Evolutionary conservation across 2,888 invertebrate genomes (phyloP).

Genomic region (Tipula vernalis): DNA sequence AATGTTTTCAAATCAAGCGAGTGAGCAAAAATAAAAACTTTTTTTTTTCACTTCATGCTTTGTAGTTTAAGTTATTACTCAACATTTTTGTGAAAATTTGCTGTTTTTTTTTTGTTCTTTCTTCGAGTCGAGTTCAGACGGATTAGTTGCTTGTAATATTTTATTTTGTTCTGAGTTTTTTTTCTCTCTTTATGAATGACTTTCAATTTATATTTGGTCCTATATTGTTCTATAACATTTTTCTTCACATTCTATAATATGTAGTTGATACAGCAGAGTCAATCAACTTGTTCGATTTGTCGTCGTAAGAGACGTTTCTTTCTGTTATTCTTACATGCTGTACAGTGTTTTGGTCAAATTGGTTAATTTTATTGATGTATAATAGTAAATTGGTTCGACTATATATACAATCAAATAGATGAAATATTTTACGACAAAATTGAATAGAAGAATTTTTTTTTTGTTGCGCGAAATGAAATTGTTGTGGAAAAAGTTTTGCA

Average conservation of each 20-base stretch:
- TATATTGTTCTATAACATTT: not conserved
- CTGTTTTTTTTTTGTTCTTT: not conserved
- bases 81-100: not conserved
- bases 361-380: not conserved
- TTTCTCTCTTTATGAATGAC: not conserved
- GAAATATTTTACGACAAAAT: not conserved
- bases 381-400: not conserved
- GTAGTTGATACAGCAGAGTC: not conserved
- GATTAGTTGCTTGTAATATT: not conserved
- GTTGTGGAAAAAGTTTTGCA: not conserved
- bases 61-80: not conserved
- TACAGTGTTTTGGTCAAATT: not conserved
- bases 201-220: not conserved
- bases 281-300: not conserved
- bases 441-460: not conserved
- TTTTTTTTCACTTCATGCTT: not conserved
- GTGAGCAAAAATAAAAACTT: not conserved
- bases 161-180: not conserved
- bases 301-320: not conserved
- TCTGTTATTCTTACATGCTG: not conserved
- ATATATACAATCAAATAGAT: not conserved
- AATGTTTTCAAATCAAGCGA: constrained; percentile 4
- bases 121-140: not conserved
- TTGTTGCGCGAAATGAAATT: not conserved
- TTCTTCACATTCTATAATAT: not conserved